Evolutionary conservation across 2,797 vertebrate genomes (phyloP), one percentile per base, ranked within the genome.

Genomic region (Hozukius guyotensis): DNA sequence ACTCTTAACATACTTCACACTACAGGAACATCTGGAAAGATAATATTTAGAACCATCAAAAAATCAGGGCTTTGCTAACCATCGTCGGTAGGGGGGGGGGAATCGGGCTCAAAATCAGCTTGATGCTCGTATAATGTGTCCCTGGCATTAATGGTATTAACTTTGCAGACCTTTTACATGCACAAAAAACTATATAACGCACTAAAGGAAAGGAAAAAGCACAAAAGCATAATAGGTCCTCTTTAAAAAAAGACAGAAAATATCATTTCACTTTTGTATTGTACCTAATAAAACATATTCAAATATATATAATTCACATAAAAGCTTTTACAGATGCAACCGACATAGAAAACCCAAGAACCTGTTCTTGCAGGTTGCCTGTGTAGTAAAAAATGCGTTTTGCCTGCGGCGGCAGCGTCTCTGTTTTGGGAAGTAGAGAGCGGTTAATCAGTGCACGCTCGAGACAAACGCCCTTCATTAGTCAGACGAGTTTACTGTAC

Each of bases 401-500:
- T 14, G 9, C 16, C 42, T 57, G 66, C 46, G 52, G 63, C 36
- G 3, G 36, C 52, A 27, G 75, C 75, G n/a, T n/a, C n/a, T 71
- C 25, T 66, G 65, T 75, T 55, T 46, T 68, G 69, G 18, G 25
- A 55, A 36, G 69, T 5, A 22, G 36, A 62, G 25, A 42, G 65
- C 13, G 9, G 52, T 57, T 53, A 73, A 69, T 49, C 56, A 38
- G 66, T 46, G 56, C 31, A 52, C 8, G 25, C 60, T 60, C 0
- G 8, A 65, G 29, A 74, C n/a, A 70, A 66, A 81, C 10, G 25
- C 3, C 20, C 32, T 32, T 27, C 14, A 63, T 62, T 57, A 68
- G 60, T 80, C 72, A 27, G 18, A 69, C 5, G 46, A n/a, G 25
- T 74, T 70, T 57, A 73, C 62, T 22, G 42, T 60, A 72, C 52